Conservation (phyloP, 1,140 invertebrate species). For the Drosophila orosa region DNA sequence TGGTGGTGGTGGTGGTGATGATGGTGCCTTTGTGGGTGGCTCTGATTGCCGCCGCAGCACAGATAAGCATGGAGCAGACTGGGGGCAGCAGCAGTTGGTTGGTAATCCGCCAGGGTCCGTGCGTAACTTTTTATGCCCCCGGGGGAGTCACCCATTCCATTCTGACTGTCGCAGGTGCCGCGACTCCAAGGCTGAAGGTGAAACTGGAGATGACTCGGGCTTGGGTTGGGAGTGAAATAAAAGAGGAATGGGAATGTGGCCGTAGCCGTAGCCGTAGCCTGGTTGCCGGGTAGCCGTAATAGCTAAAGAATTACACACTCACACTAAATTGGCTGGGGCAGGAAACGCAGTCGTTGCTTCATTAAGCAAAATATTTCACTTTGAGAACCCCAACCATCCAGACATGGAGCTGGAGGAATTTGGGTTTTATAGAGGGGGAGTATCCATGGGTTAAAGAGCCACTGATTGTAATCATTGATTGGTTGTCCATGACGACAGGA, state of each 20-base stretch:
- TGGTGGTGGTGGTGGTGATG: slow-evolving; percentile 22
- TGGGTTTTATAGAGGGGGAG: background rate
- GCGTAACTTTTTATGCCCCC: slow-evolving; percentile 75
- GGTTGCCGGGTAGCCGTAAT: slow-evolving; percentile 70
- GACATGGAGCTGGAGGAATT: slow-evolving; percentile 13
- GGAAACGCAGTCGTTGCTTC: slow-evolving; percentile 83
- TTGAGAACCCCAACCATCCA: slow-evolving; percentile 33
- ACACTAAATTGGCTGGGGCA: slow-evolving; percentile 83
- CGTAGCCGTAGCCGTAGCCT: background rate
- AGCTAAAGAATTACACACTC: slow-evolving; percentile 84
- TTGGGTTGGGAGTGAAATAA: slow-evolving; percentile 3
- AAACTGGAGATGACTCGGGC: slow-evolving; percentile 13
- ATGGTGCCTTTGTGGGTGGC: slow-evolving; percentile 23
- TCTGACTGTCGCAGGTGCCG: slow-evolving; percentile 68
- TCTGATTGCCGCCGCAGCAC: slow-evolving; percentile 46
- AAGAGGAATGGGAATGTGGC: slow-evolving; percentile 6
- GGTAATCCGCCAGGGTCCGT: slow-evolving; percentile 55
- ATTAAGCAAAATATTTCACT: slow-evolving; percentile 82
- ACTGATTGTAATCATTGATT: slow-evolving; percentile 48
- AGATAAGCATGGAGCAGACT: slow-evolving; percentile 65
- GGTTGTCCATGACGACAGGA: slow-evolving; percentile 26
- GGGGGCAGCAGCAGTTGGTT: slow-evolving; percentile 23
- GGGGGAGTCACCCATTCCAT: slow-evolving; percentile 10
- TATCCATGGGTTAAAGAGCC: slow-evolving; percentile 20
- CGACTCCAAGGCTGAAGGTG: slow-evolving; percentile 41